Base-by-base conservation (phyloP, 2,888 invertebrate genomes). In the Uloborus plumipes region DNA sequence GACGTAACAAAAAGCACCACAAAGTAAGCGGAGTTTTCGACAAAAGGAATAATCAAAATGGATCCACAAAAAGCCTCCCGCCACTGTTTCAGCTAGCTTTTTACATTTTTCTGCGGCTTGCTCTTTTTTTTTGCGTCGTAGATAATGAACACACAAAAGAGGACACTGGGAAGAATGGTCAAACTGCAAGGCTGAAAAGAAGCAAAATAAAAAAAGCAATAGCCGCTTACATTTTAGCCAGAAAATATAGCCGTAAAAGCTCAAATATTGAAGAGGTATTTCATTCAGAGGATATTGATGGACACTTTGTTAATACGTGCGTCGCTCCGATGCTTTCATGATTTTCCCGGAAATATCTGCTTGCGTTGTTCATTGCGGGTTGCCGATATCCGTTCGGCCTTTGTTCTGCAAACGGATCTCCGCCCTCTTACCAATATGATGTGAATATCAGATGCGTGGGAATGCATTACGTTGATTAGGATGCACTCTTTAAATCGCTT, bases 261-360 rank as follows among this genome's bases (percentile, higher is more conserved):
- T 39, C 39, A 39, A 39, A 39, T 39, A 39, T 39, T 39, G 39
- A 39, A 39, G 39, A 39, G 39, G 64, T 51, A 66, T 66, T 76
- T 61, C 67, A 59, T 78, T 78, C 77, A 70, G 26, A 22, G 31
- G 20, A 65, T 78, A 72, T 78, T 78, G 78, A 78, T 61, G 72
- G 78, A 78, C 78, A 72, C 70, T 72, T 66, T 72, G 65, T 66
- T 65, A 65, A 53, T 39, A 69, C 59, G 39, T 59, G 59, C 39
- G 55, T 58, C 71, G 22, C 26, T 49, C 65, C 18, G 50, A 20
- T 65, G 47, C 61, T 59, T 67, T 72, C 64, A 69, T 20, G 53
- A 62, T 59, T 78, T 78, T 72, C 78, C 78, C 78, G 78, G 78
- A 78, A 78, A 78, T 72, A 62, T 65, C 64, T 39, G 16, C 49